Percentiles rank a stretch among this genome's conserved stretches.
These are phyloP conservation scores for Cremastinae sp. DNA, from an alignment of 2,888 invertebrate genomes.

Conservation along the genomic window DNA sequence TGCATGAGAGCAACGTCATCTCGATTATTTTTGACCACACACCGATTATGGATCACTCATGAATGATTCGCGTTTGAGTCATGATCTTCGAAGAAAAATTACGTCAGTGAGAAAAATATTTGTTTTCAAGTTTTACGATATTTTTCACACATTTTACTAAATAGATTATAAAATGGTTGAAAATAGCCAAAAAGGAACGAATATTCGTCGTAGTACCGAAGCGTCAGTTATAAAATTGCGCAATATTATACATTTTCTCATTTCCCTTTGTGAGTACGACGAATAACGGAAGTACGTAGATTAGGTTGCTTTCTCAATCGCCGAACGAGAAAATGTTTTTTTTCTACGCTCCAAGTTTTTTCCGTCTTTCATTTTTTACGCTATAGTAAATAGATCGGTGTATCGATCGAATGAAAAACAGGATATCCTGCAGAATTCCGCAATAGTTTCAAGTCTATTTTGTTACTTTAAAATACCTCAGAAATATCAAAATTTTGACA, in stretches of 20 bases:
- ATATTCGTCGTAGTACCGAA: slow-evolving; percentile 49
- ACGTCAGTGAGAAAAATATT: slow-evolving; percentile 39
- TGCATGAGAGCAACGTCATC: slow-evolving; percentile 6
- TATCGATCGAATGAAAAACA: not conserved
- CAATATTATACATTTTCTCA: slow-evolving; percentile 57
- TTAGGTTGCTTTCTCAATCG: slow-evolving; percentile 37
- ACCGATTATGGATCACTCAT: slow-evolving; percentile 19
- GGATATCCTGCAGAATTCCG: no score
- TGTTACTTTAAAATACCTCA: no score
- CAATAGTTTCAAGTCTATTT: no score
- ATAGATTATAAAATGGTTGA: not conserved
- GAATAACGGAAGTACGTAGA: slow-evolving; percentile 54
- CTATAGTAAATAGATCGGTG: not conserved
- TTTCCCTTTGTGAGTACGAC: slow-evolving; percentile 50
- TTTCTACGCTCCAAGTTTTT: not conserved
- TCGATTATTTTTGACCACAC: slow-evolving; percentile 37
- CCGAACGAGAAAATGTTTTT: slow-evolving; percentile 19
- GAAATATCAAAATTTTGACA: no score
- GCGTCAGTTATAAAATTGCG: slow-evolving; percentile 50
- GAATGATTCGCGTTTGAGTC: slow-evolving; percentile 37
- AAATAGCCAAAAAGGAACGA: slow-evolving; percentile 6
- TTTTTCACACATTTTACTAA: not conserved
- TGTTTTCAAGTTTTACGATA: slow-evolving; percentile 3
- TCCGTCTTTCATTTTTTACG: not conserved
- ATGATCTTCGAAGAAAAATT: slow-evolving; percentile 37